These are phyloP conservation scores for Catharus minimus DNA, from an alignment of 2,113 vertebrate species.

Conservation along the genomic window DNA sequence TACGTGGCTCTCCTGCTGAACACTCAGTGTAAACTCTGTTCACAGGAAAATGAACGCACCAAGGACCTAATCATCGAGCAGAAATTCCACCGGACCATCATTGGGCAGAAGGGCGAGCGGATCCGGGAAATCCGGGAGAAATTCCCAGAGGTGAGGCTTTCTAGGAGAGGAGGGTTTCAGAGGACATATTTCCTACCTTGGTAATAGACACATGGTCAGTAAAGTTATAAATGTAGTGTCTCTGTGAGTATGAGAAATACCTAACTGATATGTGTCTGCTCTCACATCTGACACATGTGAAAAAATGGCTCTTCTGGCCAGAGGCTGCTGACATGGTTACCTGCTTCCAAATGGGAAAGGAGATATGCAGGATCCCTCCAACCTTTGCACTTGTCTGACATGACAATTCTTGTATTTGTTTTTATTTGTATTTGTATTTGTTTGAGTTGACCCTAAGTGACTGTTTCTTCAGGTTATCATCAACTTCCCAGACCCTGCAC, in stretches of 20 bases:
- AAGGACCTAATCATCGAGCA: slow-evolving; percentile 99
- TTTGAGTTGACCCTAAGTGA: background rate
- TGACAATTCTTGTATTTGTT: background rate
- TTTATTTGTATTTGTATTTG: background rate
- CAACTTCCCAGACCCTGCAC: slow-evolving; percentile 95
- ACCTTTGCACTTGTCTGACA: background rate
- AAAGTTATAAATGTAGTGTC: background rate
- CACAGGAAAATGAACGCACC: slow-evolving; percentile 97
- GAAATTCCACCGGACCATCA: slow-evolving; percentile 97
- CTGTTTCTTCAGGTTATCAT: slow-evolving; percentile 88
- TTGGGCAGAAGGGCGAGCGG: slow-evolving; percentile 97
- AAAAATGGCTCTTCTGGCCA: background rate
- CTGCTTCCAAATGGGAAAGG: background rate
- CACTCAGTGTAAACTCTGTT: accelerated
- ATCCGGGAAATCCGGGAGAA: slow-evolving; percentile 97
- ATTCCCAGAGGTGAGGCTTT: slow-evolving; percentile 87
- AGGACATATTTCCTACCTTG: background rate
- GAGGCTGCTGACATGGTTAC: background rate
- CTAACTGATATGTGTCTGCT: background rate
- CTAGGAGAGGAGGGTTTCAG: background rate
- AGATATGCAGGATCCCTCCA: background rate
- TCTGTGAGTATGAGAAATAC: background rate
- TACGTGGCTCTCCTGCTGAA: background rate
- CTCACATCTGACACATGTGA: background rate
- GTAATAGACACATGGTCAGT: background rate